These are phyloP conservation scores for Zygogramma bicolorata DNA, from an alignment of 2,888 invertebrate genomes.

Conservation along the genomic window DNA sequence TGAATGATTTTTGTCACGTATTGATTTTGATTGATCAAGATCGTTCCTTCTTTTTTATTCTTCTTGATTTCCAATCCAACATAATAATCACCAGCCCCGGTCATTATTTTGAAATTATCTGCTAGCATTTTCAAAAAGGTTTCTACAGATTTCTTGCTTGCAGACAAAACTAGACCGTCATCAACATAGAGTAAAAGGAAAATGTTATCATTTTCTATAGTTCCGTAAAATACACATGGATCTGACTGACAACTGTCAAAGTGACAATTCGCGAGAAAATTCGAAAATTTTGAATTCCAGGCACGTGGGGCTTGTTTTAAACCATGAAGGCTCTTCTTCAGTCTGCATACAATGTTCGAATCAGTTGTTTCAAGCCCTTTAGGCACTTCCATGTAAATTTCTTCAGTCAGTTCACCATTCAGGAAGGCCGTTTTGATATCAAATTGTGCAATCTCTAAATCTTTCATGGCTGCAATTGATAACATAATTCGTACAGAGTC, in stretches of 20 bases:
- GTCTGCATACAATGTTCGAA: neutral
- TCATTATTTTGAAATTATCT: too few species aligned
- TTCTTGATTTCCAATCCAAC: neutral
- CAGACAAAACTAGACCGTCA: neutral
- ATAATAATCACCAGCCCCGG: neutral
- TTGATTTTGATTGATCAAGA: neutral
- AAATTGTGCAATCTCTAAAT: neutral
- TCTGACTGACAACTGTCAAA: neutral
- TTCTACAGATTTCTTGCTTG: neutral
- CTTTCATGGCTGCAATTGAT: neutral
- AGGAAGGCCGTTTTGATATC: conserved; percentile 6
- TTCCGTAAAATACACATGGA: neutral
- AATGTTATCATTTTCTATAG: neutral
- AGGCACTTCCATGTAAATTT: neutral
- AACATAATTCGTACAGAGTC: neutral
- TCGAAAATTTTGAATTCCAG: neutral
- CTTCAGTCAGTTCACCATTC: neutral
- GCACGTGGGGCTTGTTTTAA: neutral
- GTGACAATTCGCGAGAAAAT: neutral
- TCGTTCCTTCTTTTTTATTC: neutral
- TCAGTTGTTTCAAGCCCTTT: neutral
- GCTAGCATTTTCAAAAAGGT: neutral
- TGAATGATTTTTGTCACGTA: neutral
- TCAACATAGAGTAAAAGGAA: neutral
- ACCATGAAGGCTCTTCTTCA: neutral